These are phyloP conservation scores for Myrmophylax atrothorax DNA, from an alignment of 2,113 vertebrate species.

Conservation along the genomic window DNA sequence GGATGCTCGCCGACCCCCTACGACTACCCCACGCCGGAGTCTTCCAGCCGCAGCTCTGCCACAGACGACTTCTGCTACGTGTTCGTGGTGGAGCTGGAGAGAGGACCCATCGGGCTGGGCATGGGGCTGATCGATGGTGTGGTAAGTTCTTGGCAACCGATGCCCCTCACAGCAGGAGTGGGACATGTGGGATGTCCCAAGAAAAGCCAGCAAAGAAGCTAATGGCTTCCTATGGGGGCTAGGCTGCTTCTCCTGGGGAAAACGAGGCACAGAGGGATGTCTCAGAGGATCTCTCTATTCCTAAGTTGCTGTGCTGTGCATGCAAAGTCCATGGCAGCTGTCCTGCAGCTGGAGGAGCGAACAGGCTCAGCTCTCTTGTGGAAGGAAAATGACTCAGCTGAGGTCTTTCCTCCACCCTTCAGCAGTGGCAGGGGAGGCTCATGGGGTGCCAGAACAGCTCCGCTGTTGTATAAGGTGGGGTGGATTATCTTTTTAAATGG, in stretches of 20 bases:
- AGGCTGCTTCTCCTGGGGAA: not conserved
- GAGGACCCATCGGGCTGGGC: slow-evolving; percentile 90
- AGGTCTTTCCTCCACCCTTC: slow-evolving; percentile 7
- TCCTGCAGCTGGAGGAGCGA: not conserved
- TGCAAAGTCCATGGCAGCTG: not conserved
- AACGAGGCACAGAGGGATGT: not conserved
- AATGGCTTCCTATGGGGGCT: not conserved
- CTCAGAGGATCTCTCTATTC: not conserved
- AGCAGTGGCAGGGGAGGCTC: not conserved
- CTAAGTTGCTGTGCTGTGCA: accelerated
- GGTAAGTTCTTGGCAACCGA: slow-evolving; percentile 75
- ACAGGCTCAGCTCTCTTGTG: not conserved
- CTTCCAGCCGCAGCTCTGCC: slow-evolving; percentile 80
- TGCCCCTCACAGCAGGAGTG: not conserved
- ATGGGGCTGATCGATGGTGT: slow-evolving; percentile 95
- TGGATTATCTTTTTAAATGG: not conserved
- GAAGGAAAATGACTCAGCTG: not conserved
- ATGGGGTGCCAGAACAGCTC: not conserved
- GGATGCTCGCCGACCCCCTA: slow-evolving; percentile 42
- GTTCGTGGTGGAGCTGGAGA: slow-evolving; percentile 93
- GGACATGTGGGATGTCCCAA: accelerated
- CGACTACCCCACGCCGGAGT: slow-evolving; percentile 82
- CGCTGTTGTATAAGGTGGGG: not conserved
- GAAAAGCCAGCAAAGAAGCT: not conserved
- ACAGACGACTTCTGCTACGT: slow-evolving; percentile 88